These are phyloP conservation scores for Potamilus streckersoni DNA, from an alignment of 1,140 invertebrate species.

Conservation along the genomic window DNA sequence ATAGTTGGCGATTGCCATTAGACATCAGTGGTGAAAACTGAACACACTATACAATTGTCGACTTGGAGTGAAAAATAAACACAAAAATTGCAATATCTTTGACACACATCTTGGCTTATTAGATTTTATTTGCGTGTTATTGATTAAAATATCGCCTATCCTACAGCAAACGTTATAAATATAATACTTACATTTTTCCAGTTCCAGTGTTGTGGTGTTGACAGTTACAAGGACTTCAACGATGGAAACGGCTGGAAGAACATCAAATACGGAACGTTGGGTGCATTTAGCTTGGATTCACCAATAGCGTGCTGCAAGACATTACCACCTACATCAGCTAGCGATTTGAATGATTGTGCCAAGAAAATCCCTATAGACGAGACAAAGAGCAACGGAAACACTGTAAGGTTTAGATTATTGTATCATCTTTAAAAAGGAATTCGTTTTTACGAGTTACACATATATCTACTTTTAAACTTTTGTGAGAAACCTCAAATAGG, in stretches of 20 bases:
- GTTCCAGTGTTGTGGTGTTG: conserved; percentile 30
- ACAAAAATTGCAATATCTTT: not conserved
- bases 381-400: too few species aligned
- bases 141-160: too few species aligned
- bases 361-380: not conserved
- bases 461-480: too few species aligned
- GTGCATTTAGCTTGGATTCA: not conserved
- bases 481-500: too few species aligned
- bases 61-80: not conserved
- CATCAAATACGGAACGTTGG: not conserved
- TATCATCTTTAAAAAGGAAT: too few species aligned
- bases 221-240: conserved; percentile 19
- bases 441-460: too few species aligned
- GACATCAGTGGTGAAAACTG: too few species aligned
- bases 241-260: conserved; percentile 7
- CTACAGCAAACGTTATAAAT: too few species aligned
- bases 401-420: too few species aligned
- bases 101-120: not conserved
- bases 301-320: conserved; percentile 22
- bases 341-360: not conserved
- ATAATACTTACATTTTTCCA: not conserved
- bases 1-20: too few species aligned
- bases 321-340: not conserved
- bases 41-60: too few species aligned
- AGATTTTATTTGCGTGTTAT: not conserved